These are phyloP conservation scores for Yponomeuta evonymella DNA, from an alignment of 2,888 invertebrate genomes.

Conservation along the genomic window DNA sequence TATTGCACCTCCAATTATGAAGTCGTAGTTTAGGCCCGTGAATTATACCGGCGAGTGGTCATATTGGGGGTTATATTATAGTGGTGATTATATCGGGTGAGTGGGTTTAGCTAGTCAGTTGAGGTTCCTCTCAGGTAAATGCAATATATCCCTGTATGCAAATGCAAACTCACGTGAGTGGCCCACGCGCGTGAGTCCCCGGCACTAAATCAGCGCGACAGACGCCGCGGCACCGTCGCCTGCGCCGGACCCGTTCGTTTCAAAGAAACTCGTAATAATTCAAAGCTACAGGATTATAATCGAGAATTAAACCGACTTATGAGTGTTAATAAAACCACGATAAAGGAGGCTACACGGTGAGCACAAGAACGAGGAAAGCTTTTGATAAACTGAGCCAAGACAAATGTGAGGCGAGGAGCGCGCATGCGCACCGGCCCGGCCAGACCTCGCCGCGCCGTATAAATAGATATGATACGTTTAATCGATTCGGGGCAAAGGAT, in stretches of 20 bases:
- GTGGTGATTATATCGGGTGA: too few relatives aligned
- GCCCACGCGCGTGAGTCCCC: not conserved
- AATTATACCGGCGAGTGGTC: too few relatives aligned
- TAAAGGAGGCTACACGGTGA: not conserved
- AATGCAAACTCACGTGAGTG: too few relatives aligned
- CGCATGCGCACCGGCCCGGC: not conserved
- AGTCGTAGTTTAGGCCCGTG: too few relatives aligned
- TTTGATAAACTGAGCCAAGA: conserved; percentile 3
- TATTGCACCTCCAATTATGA: too few relatives aligned
- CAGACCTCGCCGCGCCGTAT: not conserved
- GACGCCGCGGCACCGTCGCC: not conserved
- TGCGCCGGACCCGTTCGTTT: not conserved
- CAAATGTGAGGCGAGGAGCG: not conserved
- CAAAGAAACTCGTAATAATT: not conserved
- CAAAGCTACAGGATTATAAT: not conserved
- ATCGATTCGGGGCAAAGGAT: conserved; percentile 13
- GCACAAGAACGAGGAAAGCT: not conserved
- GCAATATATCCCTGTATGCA: too few relatives aligned
- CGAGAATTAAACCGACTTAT: conserved; percentile 1
- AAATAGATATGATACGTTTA: conserved; percentile 14
- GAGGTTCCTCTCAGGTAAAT: too few relatives aligned
- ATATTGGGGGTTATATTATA: too few relatives aligned
- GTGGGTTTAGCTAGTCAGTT: too few relatives aligned
- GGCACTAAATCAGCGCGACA: not conserved
- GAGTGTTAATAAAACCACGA: conserved; percentile 3